These are phyloP conservation scores for Centrocercus urophasianus DNA, from an alignment of 2,113 vertebrate species.

Conservation along the genomic window DNA sequence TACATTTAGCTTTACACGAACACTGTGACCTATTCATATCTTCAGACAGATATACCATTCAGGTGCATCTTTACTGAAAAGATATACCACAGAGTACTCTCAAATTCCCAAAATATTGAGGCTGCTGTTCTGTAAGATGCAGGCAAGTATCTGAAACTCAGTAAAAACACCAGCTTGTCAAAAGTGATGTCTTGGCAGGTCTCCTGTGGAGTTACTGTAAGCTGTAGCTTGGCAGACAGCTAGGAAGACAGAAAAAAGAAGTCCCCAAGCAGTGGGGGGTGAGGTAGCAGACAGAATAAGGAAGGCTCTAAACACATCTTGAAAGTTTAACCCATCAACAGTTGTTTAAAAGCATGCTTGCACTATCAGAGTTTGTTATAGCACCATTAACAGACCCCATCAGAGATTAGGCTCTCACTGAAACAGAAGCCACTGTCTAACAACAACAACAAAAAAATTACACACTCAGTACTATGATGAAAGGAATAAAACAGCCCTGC, in stretches of 20 bases:
- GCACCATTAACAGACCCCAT: neutral
- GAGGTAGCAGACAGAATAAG: neutral
- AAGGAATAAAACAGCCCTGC: neutral
- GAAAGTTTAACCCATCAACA: conserved; percentile 14
- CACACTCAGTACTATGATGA: neutral
- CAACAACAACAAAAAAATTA: neutral
- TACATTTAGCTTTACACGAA: conserved; percentile 28
- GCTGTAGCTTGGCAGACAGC: neutral
- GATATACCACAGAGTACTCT: neutral
- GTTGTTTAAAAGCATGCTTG: neutral
- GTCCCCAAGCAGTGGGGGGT: neutral
- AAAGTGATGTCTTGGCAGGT: conserved; percentile 33
- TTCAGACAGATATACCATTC: conserved; percentile 5
- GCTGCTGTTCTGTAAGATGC: neutral
- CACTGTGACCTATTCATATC: conserved; percentile 9
- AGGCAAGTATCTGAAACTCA: neutral
- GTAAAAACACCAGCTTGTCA: conserved; percentile 28
- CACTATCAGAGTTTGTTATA: neutral
- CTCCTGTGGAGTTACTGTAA: conserved; percentile 46
- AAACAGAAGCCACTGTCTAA: neutral
- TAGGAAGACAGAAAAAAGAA: conserved; percentile 24
- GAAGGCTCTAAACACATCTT: neutral
- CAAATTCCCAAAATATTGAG: neutral
- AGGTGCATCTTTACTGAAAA: conserved; percentile 1
- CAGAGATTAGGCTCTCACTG: neutral